Evolutionary conservation across 2,888 invertebrate genomes (phyloP), one percentile per base, ranked within the genome.

Genomic region (Lycophotia porphyrea): DNA sequence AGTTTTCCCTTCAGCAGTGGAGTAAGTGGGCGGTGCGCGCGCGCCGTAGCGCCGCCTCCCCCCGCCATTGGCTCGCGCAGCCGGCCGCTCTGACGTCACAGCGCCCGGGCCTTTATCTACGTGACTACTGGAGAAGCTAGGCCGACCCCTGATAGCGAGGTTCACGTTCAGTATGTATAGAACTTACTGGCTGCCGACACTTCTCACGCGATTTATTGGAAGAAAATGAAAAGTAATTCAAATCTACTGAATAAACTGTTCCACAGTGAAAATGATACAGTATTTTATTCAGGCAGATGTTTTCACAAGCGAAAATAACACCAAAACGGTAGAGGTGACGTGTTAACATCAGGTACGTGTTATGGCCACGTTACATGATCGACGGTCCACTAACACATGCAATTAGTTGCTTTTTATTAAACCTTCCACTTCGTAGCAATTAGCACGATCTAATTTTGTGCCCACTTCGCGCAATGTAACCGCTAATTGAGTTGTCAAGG

Each of bases 31-130:
- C 96, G 96, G 92, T 93, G 91, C 95, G 92, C 90, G 77, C 65
- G 91, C 92, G 93, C 92, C 78, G 82, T 85, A 90, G 93, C 92
- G 89, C 95, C 96, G 95, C 94, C 95, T 94, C 90, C 91, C 88
- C 67, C 80, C 89, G 92, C 92, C 88, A 96, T 96, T 95, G 96
- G 96, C 89, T 90, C 92, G 81, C 90, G 84, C 79, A 73, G 90
- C 93, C 90, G 95, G 88, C 95, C 96, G 91, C 93, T 94, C 90
- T 96, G 95, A 96, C 96, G 96, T 96, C 96, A 96, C 88, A 80
- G 89, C 92, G 92, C 91, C 90, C 90, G 92, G 92, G 87, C 86
- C 84, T 86, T 91, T 93, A 93, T 93, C 93, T 91, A 76, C 89
- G 90, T 91, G 89, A 92, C 90, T 91, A 91, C 92, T 87, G 89